Evolutionary conservation across 2,888 invertebrate genomes (phyloP).

Genomic region (Ennomos quercinarius): DNA sequence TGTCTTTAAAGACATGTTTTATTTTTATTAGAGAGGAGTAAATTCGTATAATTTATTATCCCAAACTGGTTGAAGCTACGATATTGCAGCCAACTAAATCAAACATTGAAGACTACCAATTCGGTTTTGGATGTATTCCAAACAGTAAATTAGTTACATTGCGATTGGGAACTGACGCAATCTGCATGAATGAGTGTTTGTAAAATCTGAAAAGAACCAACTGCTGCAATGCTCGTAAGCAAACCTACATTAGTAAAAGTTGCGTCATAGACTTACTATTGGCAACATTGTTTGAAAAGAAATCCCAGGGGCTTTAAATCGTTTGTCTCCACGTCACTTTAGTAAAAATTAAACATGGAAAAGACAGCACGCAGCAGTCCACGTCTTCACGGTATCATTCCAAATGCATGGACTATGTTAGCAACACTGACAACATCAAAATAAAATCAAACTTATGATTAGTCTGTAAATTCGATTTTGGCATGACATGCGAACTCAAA

Average conservation of each 20-base stretch:
- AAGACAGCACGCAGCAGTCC: slow-evolving; percentile 60
- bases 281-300: slow-evolving; percentile 5
- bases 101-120: slow-evolving; percentile 48
- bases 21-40: slow-evolving; percentile 12
- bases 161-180: slow-evolving; percentile 34
- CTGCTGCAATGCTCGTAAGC: slow-evolving; percentile 7
- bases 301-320: slow-evolving; percentile 26
- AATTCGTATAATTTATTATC: slow-evolving; percentile 25
- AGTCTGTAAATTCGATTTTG: slow-evolving; percentile 51
- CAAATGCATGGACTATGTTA: slow-evolving; percentile 64
- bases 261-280: slow-evolving; percentile 11
- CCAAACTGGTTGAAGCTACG: slow-evolving; percentile 23
- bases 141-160: slow-evolving; percentile 46
- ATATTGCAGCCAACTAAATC: slow-evolving; percentile 48
- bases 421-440: slow-evolving; percentile 61
- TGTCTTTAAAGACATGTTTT: slow-evolving; percentile 18
- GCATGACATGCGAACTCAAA: slow-evolving; percentile 72
- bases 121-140: slow-evolving; percentile 51
- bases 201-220: slow-evolving; percentile 13
- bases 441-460: slow-evolving; percentile 50
- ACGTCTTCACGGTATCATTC: slow-evolving; percentile 54
- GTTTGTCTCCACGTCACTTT: slow-evolving; percentile 56
- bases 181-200: slow-evolving; percentile 34
- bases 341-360: slow-evolving; percentile 46
- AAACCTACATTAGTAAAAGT: slow-evolving; percentile 12